These are phyloP conservation scores for Leptocoma aspasia DNA, from an alignment of 2,113 vertebrate genomes.

Conservation along the genomic window DNA sequence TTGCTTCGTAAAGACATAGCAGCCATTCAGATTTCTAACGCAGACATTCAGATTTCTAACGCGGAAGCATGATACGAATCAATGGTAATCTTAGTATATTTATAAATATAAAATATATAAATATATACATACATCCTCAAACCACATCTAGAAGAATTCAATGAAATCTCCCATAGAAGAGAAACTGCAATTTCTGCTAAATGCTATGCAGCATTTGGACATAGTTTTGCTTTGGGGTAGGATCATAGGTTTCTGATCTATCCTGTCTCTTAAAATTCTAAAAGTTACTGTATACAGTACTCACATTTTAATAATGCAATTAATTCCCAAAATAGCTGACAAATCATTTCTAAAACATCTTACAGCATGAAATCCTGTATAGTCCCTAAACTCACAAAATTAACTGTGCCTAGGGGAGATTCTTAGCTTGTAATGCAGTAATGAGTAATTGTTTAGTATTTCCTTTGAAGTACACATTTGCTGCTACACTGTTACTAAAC, in stretches of 20 bases:
- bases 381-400: not conserved
- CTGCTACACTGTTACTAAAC: slow-evolving; percentile 2
- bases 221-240: not conserved
- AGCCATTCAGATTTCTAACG: not conserved
- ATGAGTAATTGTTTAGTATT: slow-evolving; percentile 43
- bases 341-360: slow-evolving; percentile 24
- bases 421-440: slow-evolving; percentile 17
- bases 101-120: not conserved
- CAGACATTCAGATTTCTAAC: not conserved
- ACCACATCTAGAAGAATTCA: not conserved
- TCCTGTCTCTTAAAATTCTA: not conserved
- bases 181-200: not conserved
- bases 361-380: not conserved
- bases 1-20: not conserved
- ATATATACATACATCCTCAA: not conserved
- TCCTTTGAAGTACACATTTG: slow-evolving; percentile 49
- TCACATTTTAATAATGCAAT: not conserved
- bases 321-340: slow-evolving; percentile 30
- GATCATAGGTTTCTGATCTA: not conserved
- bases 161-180: not conserved
- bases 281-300: not conserved
- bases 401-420: slow-evolving; percentile 6
- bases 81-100: not conserved
- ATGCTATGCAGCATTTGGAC: not conserved
- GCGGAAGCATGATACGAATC: not conserved